phyloP scores from a whole-genome alignment of 1,140 invertebrate genomes.

The Nixonia krombeini region DNA sequence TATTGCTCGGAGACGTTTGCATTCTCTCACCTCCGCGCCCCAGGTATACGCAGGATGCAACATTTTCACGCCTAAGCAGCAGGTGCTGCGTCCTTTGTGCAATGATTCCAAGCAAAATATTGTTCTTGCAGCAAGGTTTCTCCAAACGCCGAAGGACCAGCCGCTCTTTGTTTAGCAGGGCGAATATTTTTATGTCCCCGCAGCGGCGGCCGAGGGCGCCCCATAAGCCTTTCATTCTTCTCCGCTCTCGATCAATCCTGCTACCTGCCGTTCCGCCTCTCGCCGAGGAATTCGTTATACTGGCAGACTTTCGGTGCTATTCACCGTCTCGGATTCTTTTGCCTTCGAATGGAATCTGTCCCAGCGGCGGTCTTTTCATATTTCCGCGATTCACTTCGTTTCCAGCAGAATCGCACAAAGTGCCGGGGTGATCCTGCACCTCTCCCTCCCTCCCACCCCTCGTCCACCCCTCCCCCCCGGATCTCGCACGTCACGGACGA shows the following conservation, averaged over 20 bases:
- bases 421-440: too few species aligned
- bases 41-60: conserved; percentile 45
- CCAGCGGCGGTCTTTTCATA: conserved; percentile 35
- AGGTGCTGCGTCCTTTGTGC: conserved; percentile 56
- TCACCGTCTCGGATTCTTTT: conserved; percentile 41
- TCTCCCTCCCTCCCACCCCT: too few species aligned
- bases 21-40: conserved; percentile 28
- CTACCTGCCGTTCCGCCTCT: conserved; percentile 39
- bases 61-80: conserved; percentile 54
- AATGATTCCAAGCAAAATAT: conserved; percentile 64
- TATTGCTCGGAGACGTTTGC: neutral
- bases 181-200: conserved; percentile 57
- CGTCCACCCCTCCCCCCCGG: too few species aligned
- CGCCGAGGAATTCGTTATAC: conserved; percentile 46
- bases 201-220: conserved; percentile 36
- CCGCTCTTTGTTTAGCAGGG: conserved; percentile 43
- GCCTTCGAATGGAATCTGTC: conserved; percentile 20
- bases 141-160: conserved; percentile 47
- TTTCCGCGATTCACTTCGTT: conserved; percentile 47
- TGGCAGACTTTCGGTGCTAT: conserved; percentile 34
- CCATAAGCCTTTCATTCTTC: conserved; percentile 61
- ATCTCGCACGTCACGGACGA: too few species aligned
- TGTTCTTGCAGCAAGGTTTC: conserved; percentile 58
- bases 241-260: conserved; percentile 42
- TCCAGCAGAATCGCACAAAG: neutral